Conservation (phyloP, 2,888 invertebrate genomes). For the Candidula unifasciata region DNA sequence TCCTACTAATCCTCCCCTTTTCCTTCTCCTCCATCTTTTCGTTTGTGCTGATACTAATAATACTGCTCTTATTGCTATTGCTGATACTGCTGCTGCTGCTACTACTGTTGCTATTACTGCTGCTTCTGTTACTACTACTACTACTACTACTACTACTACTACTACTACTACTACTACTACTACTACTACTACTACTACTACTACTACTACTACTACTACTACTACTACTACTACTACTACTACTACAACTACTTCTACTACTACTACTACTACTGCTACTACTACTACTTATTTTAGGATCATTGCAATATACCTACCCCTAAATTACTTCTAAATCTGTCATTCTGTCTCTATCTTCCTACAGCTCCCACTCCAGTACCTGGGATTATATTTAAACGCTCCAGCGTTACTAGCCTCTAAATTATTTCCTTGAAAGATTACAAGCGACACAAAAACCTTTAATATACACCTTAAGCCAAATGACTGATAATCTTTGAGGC, state of each 20-base stretch:
- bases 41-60: not conserved
- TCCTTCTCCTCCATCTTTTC: not conserved
- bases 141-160: not conserved
- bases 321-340: too few relatives aligned
- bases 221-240: not conserved
- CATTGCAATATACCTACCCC: too few relatives aligned
- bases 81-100: not conserved
- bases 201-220: constrained; percentile 10
- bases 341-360: too few relatives aligned
- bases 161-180: not conserved
- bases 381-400: too few relatives aligned
- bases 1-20: not conserved
- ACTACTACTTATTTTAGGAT: not conserved
- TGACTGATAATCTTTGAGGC: too few relatives aligned
- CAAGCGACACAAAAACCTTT: too few relatives aligned
- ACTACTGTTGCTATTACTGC: not conserved
- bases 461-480: too few relatives aligned
- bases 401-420: too few relatives aligned
- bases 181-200: not conserved
- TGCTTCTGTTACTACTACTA: not conserved
- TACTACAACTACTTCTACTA: not conserved
- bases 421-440: too few relatives aligned
- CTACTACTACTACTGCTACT: not conserved
- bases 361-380: too few relatives aligned
- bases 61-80: not conserved